Evolutionary conservation across 2,797 vertebrate species (phyloP), one percentile per base, ranked within the genome.

Genomic region (Spheniscus humboldti): DNA sequence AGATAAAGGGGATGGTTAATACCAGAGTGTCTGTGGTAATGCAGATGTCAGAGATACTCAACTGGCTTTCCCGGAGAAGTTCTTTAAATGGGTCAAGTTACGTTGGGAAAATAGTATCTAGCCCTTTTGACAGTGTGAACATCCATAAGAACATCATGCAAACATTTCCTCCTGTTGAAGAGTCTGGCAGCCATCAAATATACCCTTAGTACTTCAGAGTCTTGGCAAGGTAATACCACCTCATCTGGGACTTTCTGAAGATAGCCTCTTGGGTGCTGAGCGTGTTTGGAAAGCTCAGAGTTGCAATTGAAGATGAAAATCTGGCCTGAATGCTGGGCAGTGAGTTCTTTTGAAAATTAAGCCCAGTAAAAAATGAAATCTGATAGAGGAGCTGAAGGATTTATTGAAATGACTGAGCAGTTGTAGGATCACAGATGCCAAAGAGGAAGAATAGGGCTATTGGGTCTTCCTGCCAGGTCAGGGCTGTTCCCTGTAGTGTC

Each of bases 1-100:
- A 94, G 97, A 98, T 98, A 98, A 97, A 95, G 93, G 63, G 91
- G 75, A 50, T 69, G 75, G 92, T 90, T 95, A 62, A 78, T 92
- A 90, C 37, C 43, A 41, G 79, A 67, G 68, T 85, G 92, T 94
- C 93, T 91, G 73, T 73, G 59, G 92, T 86, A 91, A 90, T 81
- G 93, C 92, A 94, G 95, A 97, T 96, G 94, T 94, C 90, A 60
- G 83, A 95, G 89, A 95, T 96, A 95, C 43, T 84, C 92, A 35
- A 76, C 52, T 90, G 76, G 76, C 87, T 96, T 97, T 94, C 91
- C 89, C 13, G 15, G 47, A 92, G 75, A 63, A 90, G 89, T 78
- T 78, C 79, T 96, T 96, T 50, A 96, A 92, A 91, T 63, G 87
- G 87, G 73, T 94, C 87, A 72, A 67, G 85, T 96, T 94, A 90